These are phyloP conservation scores for Cyanocitta stelleri DNA, from an alignment of 2,113 vertebrate genomes.

Conservation along the genomic window DNA sequence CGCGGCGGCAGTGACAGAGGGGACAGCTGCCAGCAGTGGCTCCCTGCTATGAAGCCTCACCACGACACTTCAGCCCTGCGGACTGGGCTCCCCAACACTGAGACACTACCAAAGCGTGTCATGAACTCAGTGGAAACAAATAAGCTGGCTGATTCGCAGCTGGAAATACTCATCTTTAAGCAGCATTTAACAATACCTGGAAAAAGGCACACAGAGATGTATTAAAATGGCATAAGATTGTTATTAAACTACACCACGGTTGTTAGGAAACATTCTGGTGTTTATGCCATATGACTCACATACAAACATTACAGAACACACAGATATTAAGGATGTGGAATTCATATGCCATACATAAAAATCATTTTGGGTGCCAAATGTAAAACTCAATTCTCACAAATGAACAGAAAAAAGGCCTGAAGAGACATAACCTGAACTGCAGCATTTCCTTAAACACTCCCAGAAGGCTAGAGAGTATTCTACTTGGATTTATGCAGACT, in stretches of 20 bases:
- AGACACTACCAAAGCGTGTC: neutral
- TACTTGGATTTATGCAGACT: neutral
- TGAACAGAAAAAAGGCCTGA: neutral
- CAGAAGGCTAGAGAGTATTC: neutral
- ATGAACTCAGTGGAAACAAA: neutral
- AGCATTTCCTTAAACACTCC: neutral
- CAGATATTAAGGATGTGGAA: neutral
- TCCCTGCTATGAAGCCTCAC: neutral
- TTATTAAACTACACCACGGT: neutral
- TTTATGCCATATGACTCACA: conserved; percentile 15
- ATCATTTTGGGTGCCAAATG: neutral
- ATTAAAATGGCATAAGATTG: neutral
- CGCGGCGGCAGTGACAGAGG: neutral
- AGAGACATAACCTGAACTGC: neutral
- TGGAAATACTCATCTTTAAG: neutral
- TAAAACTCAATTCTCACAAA: neutral
- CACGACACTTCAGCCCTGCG: neutral
- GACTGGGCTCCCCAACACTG: neutral
- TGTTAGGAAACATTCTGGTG: conserved; percentile 30
- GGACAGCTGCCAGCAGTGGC: neutral
- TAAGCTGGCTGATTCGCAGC: neutral
- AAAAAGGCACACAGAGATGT: neutral
- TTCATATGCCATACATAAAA: neutral
- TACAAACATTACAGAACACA: neutral
- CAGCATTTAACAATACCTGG: conserved; percentile 13